Conservation (phyloP, 2,113 vertebrate genomes). For the Zingel zingel region DNA sequence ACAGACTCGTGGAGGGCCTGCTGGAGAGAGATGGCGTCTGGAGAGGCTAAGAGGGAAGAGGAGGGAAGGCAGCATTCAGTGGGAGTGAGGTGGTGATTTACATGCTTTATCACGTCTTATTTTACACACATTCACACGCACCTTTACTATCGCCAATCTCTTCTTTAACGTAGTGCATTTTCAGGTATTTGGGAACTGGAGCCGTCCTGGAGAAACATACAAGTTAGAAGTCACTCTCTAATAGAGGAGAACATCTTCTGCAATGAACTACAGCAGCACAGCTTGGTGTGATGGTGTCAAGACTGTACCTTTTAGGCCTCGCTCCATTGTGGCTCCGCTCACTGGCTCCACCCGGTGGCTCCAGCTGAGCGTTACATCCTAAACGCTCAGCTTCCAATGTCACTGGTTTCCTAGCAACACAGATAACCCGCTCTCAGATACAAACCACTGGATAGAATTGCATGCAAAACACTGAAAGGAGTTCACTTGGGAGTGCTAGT, state of each 20-base stretch:
- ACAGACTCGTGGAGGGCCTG: slow-evolving; percentile 93
- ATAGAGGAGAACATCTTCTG: neutral
- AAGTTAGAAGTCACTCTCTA: neutral
- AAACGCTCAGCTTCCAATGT: slow-evolving; percentile 78
- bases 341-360: slow-evolving; percentile 74
- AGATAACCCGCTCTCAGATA: slow-evolving; percentile 56
- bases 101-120: neutral
- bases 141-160: slow-evolving; percentile 87
- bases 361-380: slow-evolving; percentile 76
- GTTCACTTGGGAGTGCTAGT: slow-evolving; percentile 19
- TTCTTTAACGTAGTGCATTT: slow-evolving; percentile 89
- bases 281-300: neutral
- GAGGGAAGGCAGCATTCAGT: slow-evolving; percentile 12
- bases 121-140: slow-evolving; percentile 41
- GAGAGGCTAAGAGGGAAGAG: slow-evolving; percentile 67
- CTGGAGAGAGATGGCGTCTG: slow-evolving; percentile 86
- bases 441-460: slow-evolving; percentile 27
- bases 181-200: slow-evolving; percentile 86
- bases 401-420: slow-evolving; percentile 78
- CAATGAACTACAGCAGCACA: neutral
- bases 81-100: neutral
- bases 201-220: slow-evolving; percentile 77
- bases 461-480: slow-evolving; percentile 26
- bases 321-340: slow-evolving; percentile 79
- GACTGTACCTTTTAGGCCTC: slow-evolving; percentile 79